phyloP scores from a whole-genome alignment of 2,888 invertebrate genomes.

The Eristalinus aeneus region DNA sequence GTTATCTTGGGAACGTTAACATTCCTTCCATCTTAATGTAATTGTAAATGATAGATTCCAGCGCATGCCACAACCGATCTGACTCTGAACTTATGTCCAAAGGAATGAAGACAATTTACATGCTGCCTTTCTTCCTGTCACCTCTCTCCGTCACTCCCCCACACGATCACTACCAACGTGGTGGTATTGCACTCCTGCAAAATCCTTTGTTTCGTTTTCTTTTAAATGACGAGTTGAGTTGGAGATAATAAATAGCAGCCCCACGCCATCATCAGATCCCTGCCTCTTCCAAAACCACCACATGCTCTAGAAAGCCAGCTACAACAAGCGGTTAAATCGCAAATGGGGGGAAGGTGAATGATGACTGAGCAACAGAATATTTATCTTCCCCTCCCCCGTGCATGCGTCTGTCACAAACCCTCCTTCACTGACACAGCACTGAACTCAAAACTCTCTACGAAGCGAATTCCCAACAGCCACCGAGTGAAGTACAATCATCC shows the following conservation, averaged over 20 bases:
- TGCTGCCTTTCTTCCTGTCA: background rate
- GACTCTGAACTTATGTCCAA: background rate
- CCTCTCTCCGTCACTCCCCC: background rate
- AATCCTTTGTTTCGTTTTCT: slow-evolving; percentile 57
- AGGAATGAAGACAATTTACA: slow-evolving; percentile 7
- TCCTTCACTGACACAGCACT: slow-evolving; percentile 3
- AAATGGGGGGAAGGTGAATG: background rate
- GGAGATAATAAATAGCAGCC: slow-evolving; percentile 57
- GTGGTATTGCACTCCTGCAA: background rate
- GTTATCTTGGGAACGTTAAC: slow-evolving; percentile 13
- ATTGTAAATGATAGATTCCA: slow-evolving; percentile 54
- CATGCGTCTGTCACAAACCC: slow-evolving; percentile 40
- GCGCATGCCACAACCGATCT: slow-evolving; percentile 3
- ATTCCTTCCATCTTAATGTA: slow-evolving; percentile 38
- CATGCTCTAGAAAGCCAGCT: background rate
- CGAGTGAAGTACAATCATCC: slow-evolving; percentile 57
- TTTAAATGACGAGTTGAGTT: slow-evolving; percentile 48
- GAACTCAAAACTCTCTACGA: background rate
- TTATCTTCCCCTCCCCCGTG: slow-evolving; percentile 32
- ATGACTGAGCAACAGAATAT: slow-evolving; percentile 63
- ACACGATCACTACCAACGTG: background rate
- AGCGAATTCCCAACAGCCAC: slow-evolving; percentile 13
- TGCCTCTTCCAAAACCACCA: background rate
- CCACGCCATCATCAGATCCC: background rate
- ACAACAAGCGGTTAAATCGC: background rate